phyloP scores from a whole-genome alignment of 2,113 vertebrate species.

The Nycticryphes semicollaris region DNA sequence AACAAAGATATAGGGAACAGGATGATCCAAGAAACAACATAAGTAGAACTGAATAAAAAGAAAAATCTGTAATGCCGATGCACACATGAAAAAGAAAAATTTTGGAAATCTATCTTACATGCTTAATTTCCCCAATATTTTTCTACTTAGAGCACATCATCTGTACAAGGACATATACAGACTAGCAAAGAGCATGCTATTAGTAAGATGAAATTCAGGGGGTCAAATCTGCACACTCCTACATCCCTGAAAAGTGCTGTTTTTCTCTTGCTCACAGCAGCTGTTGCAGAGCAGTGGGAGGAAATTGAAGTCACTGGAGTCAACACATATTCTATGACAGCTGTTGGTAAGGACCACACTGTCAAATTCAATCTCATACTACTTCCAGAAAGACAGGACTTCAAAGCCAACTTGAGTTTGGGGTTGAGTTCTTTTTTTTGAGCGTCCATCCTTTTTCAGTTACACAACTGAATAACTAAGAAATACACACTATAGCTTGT shows the following conservation, averaged over 20 bases:
- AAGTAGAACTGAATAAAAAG: conserved; percentile 42
- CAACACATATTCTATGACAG: neutral
- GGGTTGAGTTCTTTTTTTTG: neutral
- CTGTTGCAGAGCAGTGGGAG: neutral
- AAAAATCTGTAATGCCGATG: neutral
- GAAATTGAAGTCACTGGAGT: neutral
- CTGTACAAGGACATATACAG: neutral
- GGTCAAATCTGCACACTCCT: neutral
- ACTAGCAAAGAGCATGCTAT: neutral
- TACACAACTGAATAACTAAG: neutral
- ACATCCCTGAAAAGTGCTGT: neutral
- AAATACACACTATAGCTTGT: neutral
- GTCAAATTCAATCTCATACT: neutral
- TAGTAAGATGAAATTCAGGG: neutral
- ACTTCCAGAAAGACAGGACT: neutral
- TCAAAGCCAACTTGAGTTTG: neutral
- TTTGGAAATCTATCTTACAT: neutral
- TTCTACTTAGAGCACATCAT: neutral
- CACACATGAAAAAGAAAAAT: neutral
- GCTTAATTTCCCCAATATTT: neutral
- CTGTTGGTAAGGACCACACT: neutral
- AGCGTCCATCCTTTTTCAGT: neutral
- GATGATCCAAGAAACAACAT: conserved; percentile 6
- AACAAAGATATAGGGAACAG: conserved; percentile 21
- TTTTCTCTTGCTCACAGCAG: neutral